These are phyloP conservation scores for Protobothrops flavoviridis DNA, from an alignment of 2,113 vertebrate genomes.

Conservation along the genomic window DNA sequence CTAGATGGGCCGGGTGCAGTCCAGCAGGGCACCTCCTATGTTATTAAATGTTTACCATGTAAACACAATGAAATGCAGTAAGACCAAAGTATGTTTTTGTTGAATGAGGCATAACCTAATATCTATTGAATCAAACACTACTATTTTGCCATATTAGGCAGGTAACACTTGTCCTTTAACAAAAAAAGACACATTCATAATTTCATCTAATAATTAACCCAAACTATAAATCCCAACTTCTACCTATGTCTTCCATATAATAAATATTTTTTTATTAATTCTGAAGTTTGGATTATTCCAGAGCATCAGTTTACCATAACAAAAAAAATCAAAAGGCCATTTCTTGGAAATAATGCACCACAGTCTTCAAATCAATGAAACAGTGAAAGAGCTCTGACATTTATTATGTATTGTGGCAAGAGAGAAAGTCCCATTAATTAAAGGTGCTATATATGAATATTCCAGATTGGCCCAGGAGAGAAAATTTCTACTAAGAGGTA, in stretches of 20 bases:
- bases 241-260: not conserved
- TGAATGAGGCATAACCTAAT: not conserved
- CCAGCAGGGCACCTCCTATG: not conserved
- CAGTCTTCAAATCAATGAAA: not conserved
- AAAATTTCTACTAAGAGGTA: not conserved
- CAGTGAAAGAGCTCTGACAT: not conserved
- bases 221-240: not conserved
- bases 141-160: not conserved
- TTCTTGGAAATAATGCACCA: not conserved
- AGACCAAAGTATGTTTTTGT: not conserved
- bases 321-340: not conserved
- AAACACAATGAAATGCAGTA: not conserved
- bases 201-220: not conserved
- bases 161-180: not conserved
- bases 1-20: not conserved
- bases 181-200: not conserved
- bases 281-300: not conserved
- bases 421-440: not conserved
- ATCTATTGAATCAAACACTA: not conserved
- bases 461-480: not conserved
- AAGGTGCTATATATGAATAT: not conserved
- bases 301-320: not conserved
- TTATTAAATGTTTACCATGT: not conserved
- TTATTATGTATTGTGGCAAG: not conserved
- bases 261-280: not conserved